These are phyloP conservation scores for Caradrina clavipalpis DNA, from an alignment of 2,888 invertebrate species.

Conservation along the genomic window DNA sequence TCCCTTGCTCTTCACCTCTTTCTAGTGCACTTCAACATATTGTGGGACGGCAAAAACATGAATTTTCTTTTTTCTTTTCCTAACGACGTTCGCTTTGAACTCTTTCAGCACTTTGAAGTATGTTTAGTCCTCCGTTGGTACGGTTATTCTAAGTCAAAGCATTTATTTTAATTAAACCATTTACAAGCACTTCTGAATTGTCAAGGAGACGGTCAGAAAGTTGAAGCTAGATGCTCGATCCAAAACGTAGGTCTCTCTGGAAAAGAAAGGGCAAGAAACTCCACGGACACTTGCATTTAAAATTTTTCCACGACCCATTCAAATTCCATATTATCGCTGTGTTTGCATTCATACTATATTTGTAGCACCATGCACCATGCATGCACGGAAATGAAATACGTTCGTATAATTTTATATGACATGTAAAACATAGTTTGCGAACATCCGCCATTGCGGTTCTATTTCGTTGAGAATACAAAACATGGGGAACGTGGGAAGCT, in stretches of 20 bases:
- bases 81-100: conserved; percentile 21
- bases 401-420: conserved; percentile 57
- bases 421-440: conserved; percentile 51
- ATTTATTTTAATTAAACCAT: too few species aligned
- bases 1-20: neutral
- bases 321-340: conserved; percentile 40
- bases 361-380: conserved; percentile 42
- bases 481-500: conserved; percentile 50
- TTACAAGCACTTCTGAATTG: too few species aligned
- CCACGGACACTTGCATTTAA: too few species aligned
- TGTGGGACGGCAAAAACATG: neutral
- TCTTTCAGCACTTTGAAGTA: conserved; percentile 32
- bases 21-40: neutral
- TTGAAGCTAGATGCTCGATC: too few species aligned
- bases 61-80: conserved; percentile 7
- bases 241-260: too few species aligned
- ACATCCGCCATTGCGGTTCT: conserved; percentile 54
- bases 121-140: neutral
- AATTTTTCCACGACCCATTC: conserved; percentile 47
- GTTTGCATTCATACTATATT: conserved; percentile 55
- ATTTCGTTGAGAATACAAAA: conserved; percentile 60
- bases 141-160: conserved; percentile 19
- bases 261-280: too few species aligned
- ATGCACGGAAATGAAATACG: conserved; percentile 61
- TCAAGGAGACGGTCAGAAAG: too few species aligned